Conservation (phyloP, 1,140 invertebrate genomes). For the Zaprionus gabonicus region DNA sequence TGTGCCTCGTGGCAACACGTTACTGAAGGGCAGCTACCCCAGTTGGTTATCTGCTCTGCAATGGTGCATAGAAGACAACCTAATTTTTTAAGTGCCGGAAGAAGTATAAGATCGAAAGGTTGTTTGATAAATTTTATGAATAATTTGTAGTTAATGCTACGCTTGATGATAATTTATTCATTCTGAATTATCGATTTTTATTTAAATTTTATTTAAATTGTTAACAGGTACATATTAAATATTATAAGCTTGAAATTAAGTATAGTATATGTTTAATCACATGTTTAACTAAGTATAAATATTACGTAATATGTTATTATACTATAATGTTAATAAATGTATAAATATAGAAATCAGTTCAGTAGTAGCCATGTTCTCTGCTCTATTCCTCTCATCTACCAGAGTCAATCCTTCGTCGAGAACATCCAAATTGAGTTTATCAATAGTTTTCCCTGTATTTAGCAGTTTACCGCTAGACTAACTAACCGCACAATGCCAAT, state of each 20-base stretch:
- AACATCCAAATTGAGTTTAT: not conserved
- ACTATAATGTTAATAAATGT: too few relatives aligned
- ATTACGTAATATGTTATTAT: too few relatives aligned
- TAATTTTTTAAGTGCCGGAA: not conserved
- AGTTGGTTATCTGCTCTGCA: not conserved
- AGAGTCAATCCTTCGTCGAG: not conserved
- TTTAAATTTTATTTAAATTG: not conserved
- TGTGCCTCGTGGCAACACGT: slow-evolving; percentile 11
- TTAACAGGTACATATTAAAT: too few relatives aligned
- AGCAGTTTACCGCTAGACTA: slow-evolving; percentile 31
- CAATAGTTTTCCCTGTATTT: slow-evolving; percentile 17
- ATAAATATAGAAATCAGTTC: not conserved
- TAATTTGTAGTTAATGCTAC: too few relatives aligned
- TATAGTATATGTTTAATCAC: too few relatives aligned
- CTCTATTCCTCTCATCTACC: not conserved
- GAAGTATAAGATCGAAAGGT: not conserved
- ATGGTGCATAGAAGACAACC: not conserved
- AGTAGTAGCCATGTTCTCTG: not conserved
- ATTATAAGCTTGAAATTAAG: too few relatives aligned
- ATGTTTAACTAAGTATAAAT: too few relatives aligned
- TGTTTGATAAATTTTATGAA: not conserved
- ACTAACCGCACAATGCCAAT: slow-evolving; percentile 59
- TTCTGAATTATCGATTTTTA: not conserved
- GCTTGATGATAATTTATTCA: too few relatives aligned
- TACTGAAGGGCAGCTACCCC: slow-evolving; percentile 9